phyloP scores from a whole-genome alignment of 2,888 invertebrate species.

The Drosophila paramelanica region DNA sequence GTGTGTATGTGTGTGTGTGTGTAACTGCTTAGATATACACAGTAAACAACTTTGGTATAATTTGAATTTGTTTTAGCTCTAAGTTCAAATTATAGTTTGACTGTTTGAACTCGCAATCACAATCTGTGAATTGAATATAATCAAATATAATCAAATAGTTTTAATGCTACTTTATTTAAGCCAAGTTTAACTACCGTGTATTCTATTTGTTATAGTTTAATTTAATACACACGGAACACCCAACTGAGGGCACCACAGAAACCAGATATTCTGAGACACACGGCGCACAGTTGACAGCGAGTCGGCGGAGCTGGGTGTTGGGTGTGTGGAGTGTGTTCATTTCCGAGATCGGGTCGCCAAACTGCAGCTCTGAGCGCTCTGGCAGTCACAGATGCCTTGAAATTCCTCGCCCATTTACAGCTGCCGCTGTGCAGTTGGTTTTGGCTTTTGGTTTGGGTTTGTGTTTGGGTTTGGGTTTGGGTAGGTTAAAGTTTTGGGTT shows the following conservation, averaged over 20 bases:
- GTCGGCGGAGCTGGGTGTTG: background rate
- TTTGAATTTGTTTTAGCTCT: too few relatives aligned
- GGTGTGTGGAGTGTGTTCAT: slow-evolving; percentile 60
- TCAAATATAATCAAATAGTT: too few relatives aligned
- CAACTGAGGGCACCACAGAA: slow-evolving; percentile 52
- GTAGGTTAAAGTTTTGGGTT: background rate
- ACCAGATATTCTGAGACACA: slow-evolving; percentile 51
- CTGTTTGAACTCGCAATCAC: too few relatives aligned
- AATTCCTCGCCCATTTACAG: slow-evolving; percentile 54
- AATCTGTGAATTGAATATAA: too few relatives aligned
- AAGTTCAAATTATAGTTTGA: too few relatives aligned
- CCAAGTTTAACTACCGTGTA: background rate
- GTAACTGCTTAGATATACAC: slow-evolving; percentile 8
- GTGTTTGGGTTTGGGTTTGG: slow-evolving; percentile 8
- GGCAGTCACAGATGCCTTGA: slow-evolving; percentile 39
- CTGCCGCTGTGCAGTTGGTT: slow-evolving; percentile 22
- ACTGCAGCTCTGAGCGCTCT: slow-evolving; percentile 23
- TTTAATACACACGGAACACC: slow-evolving; percentile 16
- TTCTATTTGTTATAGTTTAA: background rate
- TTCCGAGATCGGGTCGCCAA: slow-evolving; percentile 62
- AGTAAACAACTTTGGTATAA: background rate
- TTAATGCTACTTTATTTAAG: background rate
- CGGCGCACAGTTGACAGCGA: slow-evolving; percentile 28
- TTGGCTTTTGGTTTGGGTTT: slow-evolving; percentile 20
- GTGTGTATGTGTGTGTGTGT: slow-evolving; percentile 20